Conservation (phyloP, 2,797 vertebrate genomes). For the Chelidonichthys spinosus region DNA sequence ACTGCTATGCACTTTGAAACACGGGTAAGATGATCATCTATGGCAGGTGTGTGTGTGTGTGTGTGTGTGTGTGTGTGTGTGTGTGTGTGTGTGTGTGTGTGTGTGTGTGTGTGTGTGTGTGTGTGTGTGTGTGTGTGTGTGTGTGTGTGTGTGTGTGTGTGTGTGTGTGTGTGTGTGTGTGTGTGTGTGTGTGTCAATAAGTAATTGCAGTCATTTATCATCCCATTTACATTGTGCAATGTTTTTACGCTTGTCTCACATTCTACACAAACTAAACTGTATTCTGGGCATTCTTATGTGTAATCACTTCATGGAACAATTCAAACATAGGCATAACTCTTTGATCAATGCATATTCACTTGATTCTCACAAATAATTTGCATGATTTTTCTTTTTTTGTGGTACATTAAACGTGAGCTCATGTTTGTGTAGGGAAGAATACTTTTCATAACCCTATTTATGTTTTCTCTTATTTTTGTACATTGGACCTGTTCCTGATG, state of each 20-base stretch:
- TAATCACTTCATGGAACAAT: conserved; percentile 18
- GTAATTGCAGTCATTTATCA: not conserved
- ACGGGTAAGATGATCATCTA: conserved; percentile 35
- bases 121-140: not conserved
- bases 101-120: not conserved
- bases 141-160: not conserved
- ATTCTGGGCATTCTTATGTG: conserved; percentile 23
- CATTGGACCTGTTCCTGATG: conserved; percentile 42
- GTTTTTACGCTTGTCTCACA: conserved; percentile 2
- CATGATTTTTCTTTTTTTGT: conserved; percentile 26
- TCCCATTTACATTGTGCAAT: conserved; percentile 1
- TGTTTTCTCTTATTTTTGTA: conserved; percentile 19
- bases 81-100: not conserved
- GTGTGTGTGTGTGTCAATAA: not conserved
- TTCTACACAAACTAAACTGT: not conserved
- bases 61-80: not conserved
- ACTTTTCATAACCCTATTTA: conserved; percentile 24
- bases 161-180: not conserved
- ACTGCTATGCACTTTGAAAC: conserved; percentile 55
- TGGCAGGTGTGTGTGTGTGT: conserved; percentile 12
- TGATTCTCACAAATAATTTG: conserved; percentile 5
- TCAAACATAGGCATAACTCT: conserved; percentile 18
- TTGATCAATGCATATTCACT: conserved; percentile 11
- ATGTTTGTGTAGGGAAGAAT: conserved; percentile 12
- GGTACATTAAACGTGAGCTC: conserved; percentile 36